These are phyloP conservation scores for Cololabis saira DNA, from an alignment of 2,113 vertebrate genomes.

Conservation along the genomic window DNA sequence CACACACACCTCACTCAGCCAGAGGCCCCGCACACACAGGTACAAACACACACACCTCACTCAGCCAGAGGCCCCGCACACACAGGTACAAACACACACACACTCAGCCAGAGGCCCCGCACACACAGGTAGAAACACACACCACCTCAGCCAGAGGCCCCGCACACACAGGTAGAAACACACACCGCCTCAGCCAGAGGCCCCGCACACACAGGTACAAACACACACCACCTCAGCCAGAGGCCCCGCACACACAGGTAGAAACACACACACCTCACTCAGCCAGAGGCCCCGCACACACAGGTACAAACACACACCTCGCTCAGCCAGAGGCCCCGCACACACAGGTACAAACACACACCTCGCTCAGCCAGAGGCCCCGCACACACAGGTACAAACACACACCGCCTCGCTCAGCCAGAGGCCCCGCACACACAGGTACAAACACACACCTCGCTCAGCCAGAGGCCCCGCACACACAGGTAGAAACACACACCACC, in stretches of 20 bases:
- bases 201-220: too few relatives aligned
- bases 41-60: too few relatives aligned
- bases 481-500: too few relatives aligned
- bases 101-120: conserved; percentile 96
- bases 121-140: too few relatives aligned
- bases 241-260: conserved; percentile 99
- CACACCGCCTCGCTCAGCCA: too few relatives aligned
- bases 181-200: conserved; percentile 98
- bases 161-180: conserved; percentile 95
- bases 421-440: conserved; percentile 96
- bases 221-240: too few relatives aligned
- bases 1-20: conserved; percentile 95
- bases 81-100: conserved; percentile 89
- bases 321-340: conserved; percentile 96
- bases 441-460: conserved; percentile 96
- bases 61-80: too few relatives aligned
- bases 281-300: conserved; percentile 95
- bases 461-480: conserved; percentile 96
- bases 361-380: too few relatives aligned
- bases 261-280: too few relatives aligned
- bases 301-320: too few relatives aligned
- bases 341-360: too few relatives aligned
- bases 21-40: conserved; percentile 97
- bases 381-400: conserved; percentile 93
- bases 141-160: too few relatives aligned